Evolutionary conservation across 2,113 vertebrate species (phyloP).

Genomic region (Grantiella picta): DNA sequence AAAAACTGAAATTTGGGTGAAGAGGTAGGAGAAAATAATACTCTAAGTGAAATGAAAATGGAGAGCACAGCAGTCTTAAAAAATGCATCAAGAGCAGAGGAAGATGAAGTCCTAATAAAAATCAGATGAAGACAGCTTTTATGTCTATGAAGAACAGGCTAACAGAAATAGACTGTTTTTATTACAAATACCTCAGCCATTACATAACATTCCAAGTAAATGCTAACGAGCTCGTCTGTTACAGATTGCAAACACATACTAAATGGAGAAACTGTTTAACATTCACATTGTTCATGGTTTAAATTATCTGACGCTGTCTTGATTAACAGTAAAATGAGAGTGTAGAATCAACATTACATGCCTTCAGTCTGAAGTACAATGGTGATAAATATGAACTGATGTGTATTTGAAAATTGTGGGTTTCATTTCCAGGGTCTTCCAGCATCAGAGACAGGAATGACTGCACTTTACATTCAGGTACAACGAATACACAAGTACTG

Average conservation of each 20-base stretch:
- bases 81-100: background rate
- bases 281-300: background rate
- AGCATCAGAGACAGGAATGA: background rate
- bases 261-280: background rate
- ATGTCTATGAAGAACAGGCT: slow-evolving; percentile 24
- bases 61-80: background rate
- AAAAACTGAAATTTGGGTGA: background rate
- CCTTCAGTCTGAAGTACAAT: background rate
- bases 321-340: background rate
- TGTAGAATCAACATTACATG: background rate
- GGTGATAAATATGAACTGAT: background rate
- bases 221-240: slow-evolving; percentile 3
- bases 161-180: slow-evolving; percentile 59
- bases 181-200: slow-evolving; percentile 56
- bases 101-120: slow-evolving; percentile 53
- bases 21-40: background rate
- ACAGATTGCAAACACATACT: background rate
- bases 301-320: background rate
- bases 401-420: background rate
- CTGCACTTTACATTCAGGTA: background rate
- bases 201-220: slow-evolving; percentile 46
- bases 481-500: background rate
- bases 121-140: slow-evolving; percentile 47
- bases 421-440: background rate
- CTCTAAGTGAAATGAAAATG: background rate